Evolutionary conservation across 1,140 invertebrate species (phyloP), one percentile per base, ranked within the genome.

Genomic region (Habropoda laboriosa): DNA sequence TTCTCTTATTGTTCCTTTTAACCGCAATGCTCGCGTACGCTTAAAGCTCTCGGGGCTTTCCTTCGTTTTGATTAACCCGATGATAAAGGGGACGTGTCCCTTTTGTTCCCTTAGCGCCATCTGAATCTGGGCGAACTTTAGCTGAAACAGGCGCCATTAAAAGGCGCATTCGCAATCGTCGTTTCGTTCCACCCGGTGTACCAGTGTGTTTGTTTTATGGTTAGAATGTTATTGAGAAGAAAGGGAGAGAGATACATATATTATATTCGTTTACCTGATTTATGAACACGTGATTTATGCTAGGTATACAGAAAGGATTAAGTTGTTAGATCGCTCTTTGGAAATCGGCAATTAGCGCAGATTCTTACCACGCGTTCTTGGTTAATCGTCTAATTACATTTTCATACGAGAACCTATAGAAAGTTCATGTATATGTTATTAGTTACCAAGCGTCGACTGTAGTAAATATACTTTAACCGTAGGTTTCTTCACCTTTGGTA

Each of bases 1-100:
- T 51, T 66, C 45, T 79, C 71, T 77, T 75, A 73, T 80, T 80
- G 57, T 72, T 85, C 63, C 58, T 75, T 58, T 60, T 67, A 53
- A 64, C 27, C 57, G 82, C 30, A 45, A 30, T 16, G 35, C 27
- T 0, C n/a, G 21, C 60, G n/a, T 21, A 21, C 64, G 47, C 27
- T 67, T 13, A 61, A 75, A 66, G 32, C 72, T 18, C 49, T n/a
- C n/a, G n/a, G 32, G 21, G 51, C 57, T 78, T 71, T 63, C 51
- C 53, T 67, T 61, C 55, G 45, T 66, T 73, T 78, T 53, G 68
- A 66, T 66, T 61, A 70, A 70, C 75, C 12, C 38, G 30, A n/a
- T 38, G 55, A 78, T 78, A 60, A 71, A 71, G 38, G n/a, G 67
- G 63, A 35, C 38, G 35, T 16, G 40, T 24, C 7, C 42, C 72